phyloP scores from a whole-genome alignment of 1,140 invertebrate species.

The Euura saliciscinereae region DNA sequence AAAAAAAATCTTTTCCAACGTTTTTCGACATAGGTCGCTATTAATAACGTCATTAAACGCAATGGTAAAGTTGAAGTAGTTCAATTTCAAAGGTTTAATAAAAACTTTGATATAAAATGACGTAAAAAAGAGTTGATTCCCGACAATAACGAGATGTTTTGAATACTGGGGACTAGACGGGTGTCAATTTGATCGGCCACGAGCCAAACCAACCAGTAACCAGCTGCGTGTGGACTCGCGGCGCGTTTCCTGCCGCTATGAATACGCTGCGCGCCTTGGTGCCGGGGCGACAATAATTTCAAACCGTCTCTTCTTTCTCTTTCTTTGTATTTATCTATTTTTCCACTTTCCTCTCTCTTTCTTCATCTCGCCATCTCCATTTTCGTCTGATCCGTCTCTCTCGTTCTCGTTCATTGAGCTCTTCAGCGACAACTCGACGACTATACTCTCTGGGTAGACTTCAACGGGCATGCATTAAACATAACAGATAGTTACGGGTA shows the following conservation, averaged over 20 bases:
- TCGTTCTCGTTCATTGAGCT: not conserved
- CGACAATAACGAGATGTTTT: not conserved
- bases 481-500: not conserved
- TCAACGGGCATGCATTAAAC: not conserved
- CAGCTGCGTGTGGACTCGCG: not conserved
- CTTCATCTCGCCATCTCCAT: not conserved
- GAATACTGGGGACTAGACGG: not conserved
- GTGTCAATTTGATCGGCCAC: not conserved
- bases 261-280: not conserved
- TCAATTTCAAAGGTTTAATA: no score
- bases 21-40: no score
- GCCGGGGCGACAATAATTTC: slow-evolving; percentile 3
- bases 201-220: not conserved
- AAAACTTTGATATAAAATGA: no score
- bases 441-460: not conserved
- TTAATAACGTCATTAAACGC: no score
- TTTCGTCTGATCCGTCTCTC: not conserved
- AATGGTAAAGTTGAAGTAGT: no score
- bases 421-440: not conserved
- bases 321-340: not conserved
- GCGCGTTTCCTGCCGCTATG: slow-evolving; percentile 4
- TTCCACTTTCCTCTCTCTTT: not conserved
- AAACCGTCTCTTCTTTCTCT: not conserved
- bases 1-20: no score
- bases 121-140: no score